These are phyloP conservation scores for Tachina fera DNA, from an alignment of 2,888 invertebrate species.

Conservation along the genomic window DNA sequence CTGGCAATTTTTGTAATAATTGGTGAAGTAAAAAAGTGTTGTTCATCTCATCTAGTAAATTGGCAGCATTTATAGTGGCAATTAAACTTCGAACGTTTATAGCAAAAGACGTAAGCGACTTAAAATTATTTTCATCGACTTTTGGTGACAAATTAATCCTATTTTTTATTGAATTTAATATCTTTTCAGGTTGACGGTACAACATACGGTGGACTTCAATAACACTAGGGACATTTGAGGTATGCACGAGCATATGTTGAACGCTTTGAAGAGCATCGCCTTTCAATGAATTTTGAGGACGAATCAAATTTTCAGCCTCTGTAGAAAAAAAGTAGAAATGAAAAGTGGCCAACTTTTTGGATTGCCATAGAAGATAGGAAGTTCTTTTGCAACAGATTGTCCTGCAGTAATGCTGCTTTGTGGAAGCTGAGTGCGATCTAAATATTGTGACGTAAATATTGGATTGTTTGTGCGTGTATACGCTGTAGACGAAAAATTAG, in stretches of 20 bases:
- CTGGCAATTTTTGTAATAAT: constrained; percentile 9
- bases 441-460: too few species aligned
- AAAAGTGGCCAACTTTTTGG: constrained; percentile 54
- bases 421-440: too few species aligned
- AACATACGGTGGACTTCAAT: constrained; percentile 28
- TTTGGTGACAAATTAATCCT: constrained; percentile 10
- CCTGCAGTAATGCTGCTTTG: too few species aligned
- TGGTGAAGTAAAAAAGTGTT: constrained; percentile 14
- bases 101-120: constrained; percentile 45
- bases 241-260: constrained; percentile 50
- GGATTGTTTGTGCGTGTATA: too few species aligned
- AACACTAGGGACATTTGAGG: constrained; percentile 25
- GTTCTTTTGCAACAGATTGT: too few species aligned
- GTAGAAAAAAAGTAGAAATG: constrained; percentile 28
- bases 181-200: constrained; percentile 49
- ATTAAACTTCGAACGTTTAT: constrained; percentile 51
- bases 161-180: constrained; percentile 45
- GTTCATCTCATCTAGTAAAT: constrained; percentile 45
- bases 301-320: constrained; percentile 30
- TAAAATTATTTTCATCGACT: constrained; percentile 45
- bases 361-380: background rate
- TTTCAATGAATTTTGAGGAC: constrained; percentile 49
- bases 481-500: too few species aligned
- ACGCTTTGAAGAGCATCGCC: constrained; percentile 39
- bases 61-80: constrained; percentile 40